Evolutionary conservation across 2,888 invertebrate species (phyloP).

Genomic region (Trissolcus brochymenae): DNA sequence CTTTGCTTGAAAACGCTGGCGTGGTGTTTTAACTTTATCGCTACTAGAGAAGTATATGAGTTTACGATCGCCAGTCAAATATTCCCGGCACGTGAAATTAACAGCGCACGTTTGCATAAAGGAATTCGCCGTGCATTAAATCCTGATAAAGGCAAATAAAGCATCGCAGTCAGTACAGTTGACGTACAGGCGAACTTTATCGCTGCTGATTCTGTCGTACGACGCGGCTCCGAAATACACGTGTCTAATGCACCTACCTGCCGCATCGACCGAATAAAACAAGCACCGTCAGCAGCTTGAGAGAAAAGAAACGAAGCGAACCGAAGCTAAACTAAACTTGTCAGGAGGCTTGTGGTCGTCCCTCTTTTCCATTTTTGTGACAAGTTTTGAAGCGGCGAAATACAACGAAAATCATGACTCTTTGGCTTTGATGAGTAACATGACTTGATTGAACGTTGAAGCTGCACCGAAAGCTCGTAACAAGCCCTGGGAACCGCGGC

Average conservation of each 20-base stretch:
- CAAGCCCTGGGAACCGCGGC: constrained; percentile 12
- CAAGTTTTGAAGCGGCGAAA: too few relatives aligned
- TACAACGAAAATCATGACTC: too few relatives aligned
- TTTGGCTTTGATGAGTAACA: neutral
- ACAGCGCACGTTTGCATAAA: constrained; percentile 72
- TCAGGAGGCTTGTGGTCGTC: too few relatives aligned
- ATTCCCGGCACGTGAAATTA: constrained; percentile 73
- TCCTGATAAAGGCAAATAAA: constrained; percentile 62
- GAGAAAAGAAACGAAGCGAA: constrained; percentile 3
- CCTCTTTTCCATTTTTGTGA: too few relatives aligned
- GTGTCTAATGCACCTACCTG: constrained; percentile 46
- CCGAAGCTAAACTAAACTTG: neutral
- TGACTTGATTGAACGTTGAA: neutral
- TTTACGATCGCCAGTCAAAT: constrained; percentile 72
- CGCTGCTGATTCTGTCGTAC: constrained; percentile 28
- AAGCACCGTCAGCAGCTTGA: neutral
- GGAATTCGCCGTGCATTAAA: constrained; percentile 70
- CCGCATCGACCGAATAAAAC: constrained; percentile 9
- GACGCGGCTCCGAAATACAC: constrained; percentile 29
- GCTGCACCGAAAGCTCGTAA: neutral
- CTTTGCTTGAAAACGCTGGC: constrained; percentile 67
- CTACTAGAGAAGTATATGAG: constrained; percentile 69
- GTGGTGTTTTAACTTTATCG: constrained; percentile 72
- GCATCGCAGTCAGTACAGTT: constrained; percentile 48
- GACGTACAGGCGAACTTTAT: constrained; percentile 49